A percentile compares a stretch with the other conserved stretches of the same genome.
phyloP scores from a whole-genome alignment of 2,113 vertebrate species.

The Tonatia bakeri region DNA sequence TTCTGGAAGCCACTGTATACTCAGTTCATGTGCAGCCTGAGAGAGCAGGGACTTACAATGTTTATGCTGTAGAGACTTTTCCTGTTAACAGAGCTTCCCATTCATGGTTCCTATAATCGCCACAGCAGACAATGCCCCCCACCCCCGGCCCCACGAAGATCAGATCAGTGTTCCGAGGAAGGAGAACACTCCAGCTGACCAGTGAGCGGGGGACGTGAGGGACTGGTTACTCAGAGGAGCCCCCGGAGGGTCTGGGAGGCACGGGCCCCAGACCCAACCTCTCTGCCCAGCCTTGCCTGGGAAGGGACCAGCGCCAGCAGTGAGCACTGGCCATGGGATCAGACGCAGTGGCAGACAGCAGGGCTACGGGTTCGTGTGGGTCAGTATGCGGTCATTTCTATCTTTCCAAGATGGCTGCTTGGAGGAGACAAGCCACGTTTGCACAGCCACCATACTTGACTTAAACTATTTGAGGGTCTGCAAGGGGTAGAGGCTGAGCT shows the following conservation, averaged over 20 bases:
- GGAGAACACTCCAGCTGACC: background rate
- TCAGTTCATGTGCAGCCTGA: background rate
- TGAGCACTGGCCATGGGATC: no score
- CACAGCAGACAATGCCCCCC: background rate
- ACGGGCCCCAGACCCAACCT: background rate
- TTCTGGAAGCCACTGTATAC: background rate
- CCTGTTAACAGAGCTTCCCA: background rate
- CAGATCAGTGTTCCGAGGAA: background rate
- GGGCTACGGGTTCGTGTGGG: background rate
- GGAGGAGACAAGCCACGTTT: rapidly evolving
- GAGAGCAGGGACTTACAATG: background rate
- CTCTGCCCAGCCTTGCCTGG: background rate
- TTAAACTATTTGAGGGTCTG: background rate
- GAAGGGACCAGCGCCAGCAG: background rate
- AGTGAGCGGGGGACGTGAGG: rapidly evolving
- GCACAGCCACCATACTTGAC: rapidly evolving
- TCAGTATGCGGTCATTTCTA: background rate
- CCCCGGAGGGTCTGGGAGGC: background rate
- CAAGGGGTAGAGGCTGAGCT: background rate
- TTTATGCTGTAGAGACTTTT: background rate
- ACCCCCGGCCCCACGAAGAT: background rate
- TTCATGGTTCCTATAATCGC: background rate
- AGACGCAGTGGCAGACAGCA: background rate
- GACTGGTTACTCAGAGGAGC: background rate
- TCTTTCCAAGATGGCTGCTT: background rate